phyloP scores from a whole-genome alignment of 2,888 invertebrate species.

The Celastrina argiolus region DNA sequence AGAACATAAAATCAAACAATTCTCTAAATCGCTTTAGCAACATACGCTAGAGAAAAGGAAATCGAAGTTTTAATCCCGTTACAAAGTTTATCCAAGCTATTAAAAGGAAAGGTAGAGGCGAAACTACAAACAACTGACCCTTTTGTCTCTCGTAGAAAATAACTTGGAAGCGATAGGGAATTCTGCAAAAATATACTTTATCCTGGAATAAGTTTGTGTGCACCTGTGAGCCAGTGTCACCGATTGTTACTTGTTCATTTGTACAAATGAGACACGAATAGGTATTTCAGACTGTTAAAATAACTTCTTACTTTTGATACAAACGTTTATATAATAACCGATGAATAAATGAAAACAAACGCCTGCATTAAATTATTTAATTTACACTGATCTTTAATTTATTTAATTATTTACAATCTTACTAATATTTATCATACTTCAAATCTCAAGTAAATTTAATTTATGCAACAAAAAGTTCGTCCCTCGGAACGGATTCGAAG shows the following conservation, averaged over 20 bases:
- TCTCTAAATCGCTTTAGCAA: conserved; percentile 1
- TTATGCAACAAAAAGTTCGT: conserved; percentile 43
- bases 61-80: conserved; percentile 29
- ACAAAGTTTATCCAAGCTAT: conserved; percentile 23
- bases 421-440: too few relatives aligned
- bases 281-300: background rate
- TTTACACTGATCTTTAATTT: background rate
- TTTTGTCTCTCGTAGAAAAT: conserved; percentile 18
- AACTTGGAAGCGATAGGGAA: background rate
- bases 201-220: background rate
- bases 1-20: background rate
- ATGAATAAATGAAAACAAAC: too few relatives aligned
- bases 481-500: conserved; percentile 49
- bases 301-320: background rate
- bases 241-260: background rate
- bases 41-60: conserved; percentile 19
- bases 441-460: too few relatives aligned
- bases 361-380: background rate
- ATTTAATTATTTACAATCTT: too few relatives aligned
- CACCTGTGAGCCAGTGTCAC: background rate
- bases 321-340: too few relatives aligned
- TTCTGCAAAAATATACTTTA: conserved; percentile 6
- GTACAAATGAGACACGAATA: background rate
- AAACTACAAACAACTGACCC: conserved; percentile 27
- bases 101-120: conserved; percentile 23